Evolutionary conservation across 2,888 invertebrate species (phyloP), one percentile per base, ranked within the genome.

Genomic region (Smittia aterrima): DNA sequence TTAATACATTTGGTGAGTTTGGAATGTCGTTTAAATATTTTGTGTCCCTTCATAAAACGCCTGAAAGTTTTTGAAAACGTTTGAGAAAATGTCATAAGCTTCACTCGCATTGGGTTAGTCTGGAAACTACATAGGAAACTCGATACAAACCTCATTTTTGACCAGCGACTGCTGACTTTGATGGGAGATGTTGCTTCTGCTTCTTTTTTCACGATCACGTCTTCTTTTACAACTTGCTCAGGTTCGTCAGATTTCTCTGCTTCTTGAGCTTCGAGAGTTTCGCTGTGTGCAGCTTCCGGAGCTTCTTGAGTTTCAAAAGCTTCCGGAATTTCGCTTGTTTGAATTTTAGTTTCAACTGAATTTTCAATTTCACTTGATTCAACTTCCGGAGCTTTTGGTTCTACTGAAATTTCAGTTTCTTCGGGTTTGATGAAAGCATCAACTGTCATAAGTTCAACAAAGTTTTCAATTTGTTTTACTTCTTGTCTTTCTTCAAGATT

Each of bases 91-190:
- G 32, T 32, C 32, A 32, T 9, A 32, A 32, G 32, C 32, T 6
- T 6, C 32, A 32, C 32, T 32, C 32, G 32, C 3, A 32, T 9
- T 32, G 4, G 32, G 32, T 32, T 32, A 32, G 32, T 32, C 4
- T 3, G 32, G 3, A 32, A 32, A 32, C 3, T 32, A 9, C 3
- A 3, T 32, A 3, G 32, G 9, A 3, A 32, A 32, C 32, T 32
- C 32, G 32, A 32, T 32, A 76, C 83, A 85, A 78, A 86, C 87
- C 79, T 82, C 82, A 83, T 85, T 83, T 79, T 84, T 81, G 78
- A 84, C 78, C 79, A 79, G 79, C 78, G 80, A 3, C 77, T 77
- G 20, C 77, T 78, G 47, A 78, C 78, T 79, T 77, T 80, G 77
- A 79, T 80, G 80, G 80, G 81, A 77, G 79, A 78, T 78, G 79